phyloP scores from a whole-genome alignment of 2,113 vertebrate species.

The Hucho hucho region DNA sequence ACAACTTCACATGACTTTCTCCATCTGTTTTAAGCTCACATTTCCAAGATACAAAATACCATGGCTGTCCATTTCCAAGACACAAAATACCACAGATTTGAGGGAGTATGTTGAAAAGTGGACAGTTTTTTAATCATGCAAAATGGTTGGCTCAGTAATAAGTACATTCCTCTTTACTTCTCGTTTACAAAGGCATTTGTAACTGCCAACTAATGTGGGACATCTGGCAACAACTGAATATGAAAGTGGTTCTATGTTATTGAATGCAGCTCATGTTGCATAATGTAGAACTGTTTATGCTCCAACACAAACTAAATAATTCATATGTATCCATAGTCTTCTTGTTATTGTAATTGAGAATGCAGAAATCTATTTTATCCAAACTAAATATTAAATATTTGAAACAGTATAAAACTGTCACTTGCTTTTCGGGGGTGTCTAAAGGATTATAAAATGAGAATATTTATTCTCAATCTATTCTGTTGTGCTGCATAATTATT shows the following conservation, averaged over 20 bases:
- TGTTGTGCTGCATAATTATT: not conserved
- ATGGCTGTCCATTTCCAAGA: not conserved
- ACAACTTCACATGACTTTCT: constrained; percentile 23
- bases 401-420: not conserved
- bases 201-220: not conserved
- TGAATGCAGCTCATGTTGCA: not conserved
- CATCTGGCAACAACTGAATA: not conserved
- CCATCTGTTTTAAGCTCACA: not conserved
- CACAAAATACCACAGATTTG: not conserved
- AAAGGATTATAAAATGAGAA: not conserved
- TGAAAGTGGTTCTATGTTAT: not conserved
- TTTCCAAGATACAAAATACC: not conserved
- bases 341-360: not conserved
- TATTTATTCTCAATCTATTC: not conserved
- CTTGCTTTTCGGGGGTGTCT: not conserved
- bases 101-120: not conserved
- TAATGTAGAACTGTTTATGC: not conserved
- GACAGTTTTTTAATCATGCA: not conserved
- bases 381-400: not conserved
- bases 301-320: not conserved
- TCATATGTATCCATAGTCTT: not conserved
- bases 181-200: not conserved
- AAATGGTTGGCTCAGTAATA: not conserved
- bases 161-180: not conserved
- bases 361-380: too few species aligned